Evolutionary conservation across 1,140 invertebrate genomes (phyloP).

Genomic region (Centruroides sculpturatus): DNA sequence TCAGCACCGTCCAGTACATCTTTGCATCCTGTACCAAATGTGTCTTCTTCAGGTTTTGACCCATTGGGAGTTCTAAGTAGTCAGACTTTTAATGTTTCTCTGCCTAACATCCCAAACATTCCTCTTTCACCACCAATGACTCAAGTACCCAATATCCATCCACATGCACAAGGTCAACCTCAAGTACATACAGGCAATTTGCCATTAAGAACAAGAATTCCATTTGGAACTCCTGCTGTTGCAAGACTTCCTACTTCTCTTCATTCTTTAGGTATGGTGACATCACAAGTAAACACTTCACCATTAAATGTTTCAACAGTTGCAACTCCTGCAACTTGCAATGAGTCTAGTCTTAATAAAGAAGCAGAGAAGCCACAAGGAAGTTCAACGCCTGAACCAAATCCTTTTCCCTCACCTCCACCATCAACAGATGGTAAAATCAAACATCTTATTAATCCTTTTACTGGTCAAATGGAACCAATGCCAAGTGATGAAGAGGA

Average conservation of each 20-base stretch:
- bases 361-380: constrained; percentile 8
- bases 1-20: constrained; percentile 1
- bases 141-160: constrained; percentile 15
- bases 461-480: constrained; percentile 69
- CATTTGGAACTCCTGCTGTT: constrained; percentile 11
- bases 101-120: constrained; percentile 5
- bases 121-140: constrained; percentile 1
- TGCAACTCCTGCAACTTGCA: background rate
- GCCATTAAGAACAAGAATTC: constrained; percentile 10
- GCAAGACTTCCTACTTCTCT: background rate
- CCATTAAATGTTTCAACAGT: too few relatives aligned
- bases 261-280: too few relatives aligned
- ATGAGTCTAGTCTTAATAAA: constrained; percentile 9
- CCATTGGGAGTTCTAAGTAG: constrained; percentile 9
- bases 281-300: too few relatives aligned
- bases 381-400: constrained; percentile 13
- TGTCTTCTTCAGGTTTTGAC: constrained; percentile 5
- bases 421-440: constrained; percentile 34
- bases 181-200: constrained; percentile 15
- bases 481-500: constrained; percentile 39
- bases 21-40: background rate
- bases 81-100: constrained; percentile 10
- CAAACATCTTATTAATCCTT: constrained; percentile 70
- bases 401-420: constrained; percentile 18
- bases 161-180: constrained; percentile 17